These are phyloP conservation scores for Epizoanthus ramosus DNA, from an alignment of 92 coral and sea anemone species.

Conservation along the genomic window DNA sequence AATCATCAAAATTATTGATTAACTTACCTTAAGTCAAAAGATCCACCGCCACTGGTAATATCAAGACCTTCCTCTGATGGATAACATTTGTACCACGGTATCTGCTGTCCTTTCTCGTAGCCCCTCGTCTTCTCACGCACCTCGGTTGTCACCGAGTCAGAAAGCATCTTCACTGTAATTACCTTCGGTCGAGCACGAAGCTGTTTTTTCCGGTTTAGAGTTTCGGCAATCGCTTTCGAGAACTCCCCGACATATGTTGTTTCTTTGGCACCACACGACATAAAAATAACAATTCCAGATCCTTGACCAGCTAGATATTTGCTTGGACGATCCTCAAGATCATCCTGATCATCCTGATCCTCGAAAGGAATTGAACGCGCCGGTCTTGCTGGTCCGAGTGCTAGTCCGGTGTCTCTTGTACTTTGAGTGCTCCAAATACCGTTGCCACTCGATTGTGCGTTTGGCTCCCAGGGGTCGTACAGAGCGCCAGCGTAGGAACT, in stretches of 20 bases:
- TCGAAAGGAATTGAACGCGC: no score
- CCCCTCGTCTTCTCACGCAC: background rate
- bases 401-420: background rate
- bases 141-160: background rate
- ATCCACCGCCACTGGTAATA: background rate
- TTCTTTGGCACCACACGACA: conserved; percentile 8
- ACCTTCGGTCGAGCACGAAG: no score
- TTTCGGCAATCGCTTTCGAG: background rate
- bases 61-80: background rate
- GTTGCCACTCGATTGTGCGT: background rate
- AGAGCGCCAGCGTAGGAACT: background rate
- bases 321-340: no score
- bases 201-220: background rate
- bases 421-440: background rate
- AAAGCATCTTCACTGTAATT: background rate
- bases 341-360: no score
- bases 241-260: background rate
- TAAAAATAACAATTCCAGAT: conserved; percentile 6
- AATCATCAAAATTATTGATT: no score
- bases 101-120: background rate
- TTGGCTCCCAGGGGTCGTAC: background rate
- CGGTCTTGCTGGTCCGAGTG: background rate
- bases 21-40: no score
- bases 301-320: background rate
- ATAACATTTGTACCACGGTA: background rate